Percentiles rank a stretch among this genome's conserved stretches.
Evolutionary conservation across 2,113 vertebrate genomes (phyloP).

Genomic region (Formicarius rufipectus): DNA sequence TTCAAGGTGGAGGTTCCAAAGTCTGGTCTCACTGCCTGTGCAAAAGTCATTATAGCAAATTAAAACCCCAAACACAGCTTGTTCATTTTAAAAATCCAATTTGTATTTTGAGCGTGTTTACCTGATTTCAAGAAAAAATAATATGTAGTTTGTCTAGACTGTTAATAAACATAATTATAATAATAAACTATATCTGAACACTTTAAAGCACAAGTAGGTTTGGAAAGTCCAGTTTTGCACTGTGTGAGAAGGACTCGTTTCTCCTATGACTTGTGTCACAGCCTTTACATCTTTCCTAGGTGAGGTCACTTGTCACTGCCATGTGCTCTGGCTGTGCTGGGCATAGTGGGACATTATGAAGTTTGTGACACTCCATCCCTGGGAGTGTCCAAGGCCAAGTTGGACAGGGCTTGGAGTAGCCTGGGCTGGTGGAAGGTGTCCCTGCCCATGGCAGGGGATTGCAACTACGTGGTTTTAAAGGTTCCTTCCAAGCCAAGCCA

Average conservation of each 20-base stretch:
- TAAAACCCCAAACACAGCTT: not conserved
- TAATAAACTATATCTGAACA: not conserved
- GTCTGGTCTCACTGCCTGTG: rapidly evolving
- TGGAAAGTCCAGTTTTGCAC: not conserved
- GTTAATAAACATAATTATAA: not conserved
- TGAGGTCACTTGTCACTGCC: not conserved
- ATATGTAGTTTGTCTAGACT: not conserved
- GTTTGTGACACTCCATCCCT: not conserved
- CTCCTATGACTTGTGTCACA: not conserved
- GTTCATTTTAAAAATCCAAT: not conserved
- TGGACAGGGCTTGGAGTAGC: not conserved
- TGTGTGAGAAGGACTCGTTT: not conserved
- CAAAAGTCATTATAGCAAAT: not conserved
- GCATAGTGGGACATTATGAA: not conserved
- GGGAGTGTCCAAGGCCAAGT: not conserved
- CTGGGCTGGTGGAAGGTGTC: not conserved
- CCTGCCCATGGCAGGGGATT: not conserved
- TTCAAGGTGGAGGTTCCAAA: not conserved
- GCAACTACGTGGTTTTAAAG: not conserved
- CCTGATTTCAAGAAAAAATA: not conserved
- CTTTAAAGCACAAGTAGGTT: not conserved
- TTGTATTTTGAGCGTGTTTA: not conserved
- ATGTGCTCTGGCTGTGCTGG: not conserved
- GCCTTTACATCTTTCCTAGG: not conserved
- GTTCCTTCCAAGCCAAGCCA: not conserved